Base-by-base conservation (phyloP, 2,888 invertebrate species). In the Phortica magna region DNA sequence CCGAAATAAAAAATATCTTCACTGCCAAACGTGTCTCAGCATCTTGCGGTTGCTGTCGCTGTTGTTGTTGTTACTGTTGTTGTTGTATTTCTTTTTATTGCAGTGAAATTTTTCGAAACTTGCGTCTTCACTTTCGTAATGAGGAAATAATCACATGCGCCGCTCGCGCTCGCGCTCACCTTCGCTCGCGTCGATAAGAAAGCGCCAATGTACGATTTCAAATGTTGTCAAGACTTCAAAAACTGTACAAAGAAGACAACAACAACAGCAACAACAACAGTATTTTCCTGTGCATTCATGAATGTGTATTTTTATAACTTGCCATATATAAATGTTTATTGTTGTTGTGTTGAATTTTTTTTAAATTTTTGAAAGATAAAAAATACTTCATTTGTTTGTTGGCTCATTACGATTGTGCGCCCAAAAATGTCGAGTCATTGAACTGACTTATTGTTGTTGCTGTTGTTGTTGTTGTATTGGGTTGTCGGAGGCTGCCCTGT, bases 121-220 rank as follows among this genome's bases (percentile, higher is more conserved):
- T 53, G 41, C 68, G 67, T 55, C 68, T 71, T 61, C 70, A 59
- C 81, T 81, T 81, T 86, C 83, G 86, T 87, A 85, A 85, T 85
- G 83, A 85, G 85, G 88, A 85, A 85, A 86, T 80, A 86, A 67
- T 71, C 55, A 71, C 9, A 39, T 41, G 41, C 43, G 61, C 73
- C 22, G 43, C 64, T 12, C 64, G 48, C 61, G n/a, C 48, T 17
- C n/a, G 7, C 2, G 48, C 12, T 41, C 22, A 19, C 14, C 14
- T 31, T 53, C 55, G n/a, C n/a, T n/a, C n/a, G n/a, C 10, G 42
- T 10, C 31, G 55, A 55, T 19, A 68, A 74, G 22, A 53, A 71
- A 71, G 70, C 53, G 55, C 31, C 70, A 71, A 55, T 71, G 70
- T 71, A 55, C 55, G 70, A 71, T 55, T 71, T 39, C 53, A 71